Conservation (phyloP, 2,113 vertebrate species). For the Lucifuga dentata region DNA sequence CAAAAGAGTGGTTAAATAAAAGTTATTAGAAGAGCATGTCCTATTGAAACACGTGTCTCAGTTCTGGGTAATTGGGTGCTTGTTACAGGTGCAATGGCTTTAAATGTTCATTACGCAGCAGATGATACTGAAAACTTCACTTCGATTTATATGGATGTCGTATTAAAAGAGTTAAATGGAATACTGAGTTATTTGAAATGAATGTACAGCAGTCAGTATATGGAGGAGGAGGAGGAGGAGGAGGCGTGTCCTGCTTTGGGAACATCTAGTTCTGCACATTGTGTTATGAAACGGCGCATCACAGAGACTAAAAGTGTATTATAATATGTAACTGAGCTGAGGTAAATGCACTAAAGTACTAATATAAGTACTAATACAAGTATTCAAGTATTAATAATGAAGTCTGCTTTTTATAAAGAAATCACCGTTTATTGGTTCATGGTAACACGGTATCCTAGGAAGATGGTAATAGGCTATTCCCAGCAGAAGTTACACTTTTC, state of each 20-base stretch:
- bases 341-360: too few species aligned
- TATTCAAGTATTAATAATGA: rapidly evolving
- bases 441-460: constrained; percentile 24
- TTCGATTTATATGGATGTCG: too few species aligned
- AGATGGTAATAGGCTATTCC: background rate
- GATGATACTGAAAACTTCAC: too few species aligned
- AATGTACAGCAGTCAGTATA: too few species aligned
- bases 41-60: too few species aligned
- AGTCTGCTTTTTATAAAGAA: background rate
- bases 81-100: too few species aligned
- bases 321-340: background rate
- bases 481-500: background rate
- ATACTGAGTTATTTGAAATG: too few species aligned
- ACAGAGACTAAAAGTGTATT: background rate
- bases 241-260: constrained; percentile 61
- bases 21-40: too few species aligned
- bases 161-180: too few species aligned
- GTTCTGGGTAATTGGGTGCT: too few species aligned
- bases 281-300: constrained; percentile 29
- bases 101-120: too few species aligned
- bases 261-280: constrained; percentile 60
- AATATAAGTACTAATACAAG: rapidly evolving
- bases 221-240: background rate
- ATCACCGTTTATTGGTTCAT: background rate
- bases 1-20: too few species aligned